Evolutionary conservation across 2,113 vertebrate genomes (phyloP), one percentile per base, ranked within the genome.

Genomic region (Vanacampus margaritifer): DNA sequence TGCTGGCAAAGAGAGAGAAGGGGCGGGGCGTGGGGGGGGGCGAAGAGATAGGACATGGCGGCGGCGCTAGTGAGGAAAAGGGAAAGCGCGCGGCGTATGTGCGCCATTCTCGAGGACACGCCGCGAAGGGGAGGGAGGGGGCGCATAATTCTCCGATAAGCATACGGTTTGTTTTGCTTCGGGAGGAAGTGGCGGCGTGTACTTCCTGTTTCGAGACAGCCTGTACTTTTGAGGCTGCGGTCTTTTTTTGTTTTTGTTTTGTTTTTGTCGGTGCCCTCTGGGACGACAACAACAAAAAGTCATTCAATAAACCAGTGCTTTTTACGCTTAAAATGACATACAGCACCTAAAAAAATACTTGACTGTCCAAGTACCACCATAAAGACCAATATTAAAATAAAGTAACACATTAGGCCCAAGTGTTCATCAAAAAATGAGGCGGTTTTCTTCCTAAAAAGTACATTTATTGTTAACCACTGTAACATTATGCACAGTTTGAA

Each of bases 91-190:
- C 83, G 84, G 80, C 82, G 83, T 84, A 73, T 89, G 85, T 84
- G 82, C 76, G 63, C 84, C 80, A 84, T 91, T 91, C 78, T 86
- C 64, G 63, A 75, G 70, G 76, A 73, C 79, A 19, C 76, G 83
- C 77, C 51, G 68, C 51, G 8, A 70, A 80, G 17, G 45, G 0
- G 16, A 6, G 45, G 45, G 45, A 0, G 46, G 82, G 84, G 84
- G 73, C 79, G 85, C 78, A 70, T 85, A 86, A 90, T 88, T 85
- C 78, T 87, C 81, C 82, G 91, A 92, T 90, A 91, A 91, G 91
- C 83, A 45, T 65, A 73, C 85, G 85, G 88, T 73, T 84, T 91
- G 87, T 91, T 91, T 89, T 89, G 81, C 87, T 69, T 71, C 72
- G 78, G 68, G 71, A 83, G 84, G 82, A 88, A 79, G 81, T 79